Evolutionary conservation across 2,113 vertebrate species (phyloP), one percentile per base, ranked within the genome.

Genomic region (Himantopus leucocephalus): DNA sequence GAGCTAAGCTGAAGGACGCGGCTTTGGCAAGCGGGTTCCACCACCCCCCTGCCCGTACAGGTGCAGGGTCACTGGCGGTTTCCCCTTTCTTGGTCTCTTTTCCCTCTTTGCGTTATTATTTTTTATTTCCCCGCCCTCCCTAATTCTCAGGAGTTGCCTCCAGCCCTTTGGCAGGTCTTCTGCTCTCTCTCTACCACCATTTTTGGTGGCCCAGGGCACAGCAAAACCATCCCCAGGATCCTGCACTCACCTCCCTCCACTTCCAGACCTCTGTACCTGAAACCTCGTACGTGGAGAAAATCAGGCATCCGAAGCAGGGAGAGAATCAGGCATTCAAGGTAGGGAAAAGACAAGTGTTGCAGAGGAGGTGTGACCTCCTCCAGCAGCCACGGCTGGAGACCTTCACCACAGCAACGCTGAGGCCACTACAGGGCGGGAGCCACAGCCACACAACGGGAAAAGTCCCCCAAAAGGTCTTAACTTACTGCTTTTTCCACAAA

Each of bases 241-340:
- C 68, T 58, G 12, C 41, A 23, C 14, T 39, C 4, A 0, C 53
- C 47, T 47, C 21, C 12, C 16, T 63, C 24, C 0, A 1, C 59
- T 58, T 72, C 35, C 30, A 58, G 21, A 56, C 12, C 10, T 70
- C 48, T 26, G 14, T 14, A 48, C 39, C 52, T 20, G 17, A 59
- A 74, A 30, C 26, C 30, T 17, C 4, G 2, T 32, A 45, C 16
- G 41, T 2, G 2, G 62, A 39, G 30, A 67, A 67, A 60, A 75
- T 10, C 50, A 79, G 23, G 37, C 56, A 37, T 11, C 74, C 34
- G 45, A 24, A 8, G 27, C 4, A 24, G 41, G 52, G 64, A 37
- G 41, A 59, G 34, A 59, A 59, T 23, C 30, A 29, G 19, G 26
- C 16, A 62, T 18, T 9, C 58, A 48, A 48, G n/a, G 29, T 1